Base-by-base conservation (phyloP, 2,797 vertebrate genomes). In the Mormyrus proboscirostris region DNA sequence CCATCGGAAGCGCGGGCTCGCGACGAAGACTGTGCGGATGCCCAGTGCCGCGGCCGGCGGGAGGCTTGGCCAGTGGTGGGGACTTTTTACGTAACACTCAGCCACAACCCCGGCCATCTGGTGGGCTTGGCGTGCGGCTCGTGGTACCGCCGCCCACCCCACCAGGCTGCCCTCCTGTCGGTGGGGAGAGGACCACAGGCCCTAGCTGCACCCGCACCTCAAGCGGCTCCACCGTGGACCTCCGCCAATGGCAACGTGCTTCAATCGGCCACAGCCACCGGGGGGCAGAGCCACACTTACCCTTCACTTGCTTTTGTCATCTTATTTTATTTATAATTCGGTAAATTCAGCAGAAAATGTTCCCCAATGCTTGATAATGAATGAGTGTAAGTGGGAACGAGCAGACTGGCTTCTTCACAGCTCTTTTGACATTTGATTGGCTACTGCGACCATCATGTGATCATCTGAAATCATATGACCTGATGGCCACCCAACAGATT, bases 81-180 rank as follows among this genome's bases (percentile, higher is more conserved):
- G 1, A 89, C 88, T 90, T 90, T 90, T 91, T 91, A 92, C 89
- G 91, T 92, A 92, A 92, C 86, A 89, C 90, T 88, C 86, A 89
- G 90, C 90, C 90, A 90, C 73, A 79, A 79, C 90, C 84, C 65
- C 41, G 50, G 51, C 92, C 92, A 93, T 93, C 92, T 93, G 92
- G 90, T 90, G 87, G 47, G 90, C 88, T 14, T n/a, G 55, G 69
- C 22, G 85, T 91, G 90, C 89, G 92, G 88, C 90, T 91, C 53
- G 87, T 47, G 59, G 73, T 69, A 38, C 85, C 25, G 16, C 50
- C 4, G 8, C 51, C 33, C 51, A 16, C 53, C 50, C 51, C 53
- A 16, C 50, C 22, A n/a, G 85, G 85, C 53, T 41, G 85, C 53
- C 85, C 51, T 57, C 85, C 51, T 87, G 85, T 51, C 16, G 53